Percentiles rank a stretch among this genome's conserved stretches.
Evolutionary conservation across 2,797 vertebrate species (phyloP).

Genomic region (Pelodytes ibericus): DNA sequence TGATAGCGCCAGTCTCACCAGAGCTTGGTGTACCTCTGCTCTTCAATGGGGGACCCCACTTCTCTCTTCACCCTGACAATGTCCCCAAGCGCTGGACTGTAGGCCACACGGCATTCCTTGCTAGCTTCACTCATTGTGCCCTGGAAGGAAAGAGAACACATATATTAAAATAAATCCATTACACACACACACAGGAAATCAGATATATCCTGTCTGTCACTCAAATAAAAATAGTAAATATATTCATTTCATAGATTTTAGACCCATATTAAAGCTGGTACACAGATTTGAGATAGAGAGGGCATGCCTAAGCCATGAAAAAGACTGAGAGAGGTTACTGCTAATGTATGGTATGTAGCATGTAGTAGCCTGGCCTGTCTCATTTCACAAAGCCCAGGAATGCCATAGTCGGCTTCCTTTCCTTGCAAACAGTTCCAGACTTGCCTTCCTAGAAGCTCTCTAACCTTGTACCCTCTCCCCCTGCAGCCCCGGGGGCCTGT

Average conservation of each 20-base stretch:
- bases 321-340: slow-evolving; percentile 27
- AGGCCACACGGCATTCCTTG: slow-evolving; percentile 74
- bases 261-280: too few species aligned
- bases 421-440: slow-evolving; percentile 24
- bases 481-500: too few species aligned
- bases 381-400: slow-evolving; percentile 43
- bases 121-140: slow-evolving; percentile 79
- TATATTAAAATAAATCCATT: too few species aligned
- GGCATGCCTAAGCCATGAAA: background rate
- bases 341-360: slow-evolving; percentile 31
- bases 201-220: too few species aligned
- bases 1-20: slow-evolving; percentile 70
- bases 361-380: slow-evolving; percentile 16
- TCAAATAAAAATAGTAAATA: too few species aligned
- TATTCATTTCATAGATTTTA: too few species aligned
- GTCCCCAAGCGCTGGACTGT: slow-evolving; percentile 75
- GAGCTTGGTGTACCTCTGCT: slow-evolving; percentile 77
- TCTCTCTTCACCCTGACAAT: slow-evolving; percentile 79
- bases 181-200: too few species aligned
- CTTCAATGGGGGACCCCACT: slow-evolving; percentile 68
- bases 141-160: slow-evolving; percentile 61
- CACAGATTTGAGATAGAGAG: too few species aligned
- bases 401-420: slow-evolving; percentile 15
- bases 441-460: background rate
- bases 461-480: too few species aligned